Conservation (phyloP, 2,888 invertebrate species). For the Eupeodes latifasciatus region DNA sequence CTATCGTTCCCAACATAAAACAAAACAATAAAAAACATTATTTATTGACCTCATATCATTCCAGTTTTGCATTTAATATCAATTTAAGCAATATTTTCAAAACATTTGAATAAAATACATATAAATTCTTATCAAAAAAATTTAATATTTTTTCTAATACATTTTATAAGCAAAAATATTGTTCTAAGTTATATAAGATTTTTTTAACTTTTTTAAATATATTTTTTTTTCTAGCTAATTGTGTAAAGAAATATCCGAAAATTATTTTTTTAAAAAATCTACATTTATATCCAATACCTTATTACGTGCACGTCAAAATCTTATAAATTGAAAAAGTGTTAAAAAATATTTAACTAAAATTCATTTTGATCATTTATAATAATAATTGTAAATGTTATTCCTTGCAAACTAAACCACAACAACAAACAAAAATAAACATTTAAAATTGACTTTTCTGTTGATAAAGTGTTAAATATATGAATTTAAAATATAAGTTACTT, state of each 20-base stretch:
- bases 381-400: conserved; percentile 24
- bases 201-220: background rate
- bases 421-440: background rate
- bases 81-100: conserved; percentile 59
- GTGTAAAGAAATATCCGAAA: conserved; percentile 27
- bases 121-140: background rate
- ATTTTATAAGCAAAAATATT: background rate
- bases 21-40: background rate
- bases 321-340: conserved; percentile 23
- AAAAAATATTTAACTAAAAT: background rate
- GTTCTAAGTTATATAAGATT: background rate
- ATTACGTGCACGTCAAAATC: background rate
- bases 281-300: conserved; percentile 19
- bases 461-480: conserved; percentile 37
- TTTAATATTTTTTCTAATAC: background rate
- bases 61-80: conserved; percentile 70
- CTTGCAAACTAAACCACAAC: conserved; percentile 24
- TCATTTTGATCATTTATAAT: background rate
- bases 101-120: background rate
- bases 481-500: conserved; percentile 9
- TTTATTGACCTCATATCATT: conserved; percentile 51
- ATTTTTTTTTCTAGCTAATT: conserved; percentile 10
- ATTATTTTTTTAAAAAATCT: conserved; percentile 23
- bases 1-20: background rate
- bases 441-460: conserved; percentile 42